These are phyloP conservation scores for Microcebus tavaratra DNA, from an alignment of 2,113 vertebrate genomes.

Conservation along the genomic window DNA sequence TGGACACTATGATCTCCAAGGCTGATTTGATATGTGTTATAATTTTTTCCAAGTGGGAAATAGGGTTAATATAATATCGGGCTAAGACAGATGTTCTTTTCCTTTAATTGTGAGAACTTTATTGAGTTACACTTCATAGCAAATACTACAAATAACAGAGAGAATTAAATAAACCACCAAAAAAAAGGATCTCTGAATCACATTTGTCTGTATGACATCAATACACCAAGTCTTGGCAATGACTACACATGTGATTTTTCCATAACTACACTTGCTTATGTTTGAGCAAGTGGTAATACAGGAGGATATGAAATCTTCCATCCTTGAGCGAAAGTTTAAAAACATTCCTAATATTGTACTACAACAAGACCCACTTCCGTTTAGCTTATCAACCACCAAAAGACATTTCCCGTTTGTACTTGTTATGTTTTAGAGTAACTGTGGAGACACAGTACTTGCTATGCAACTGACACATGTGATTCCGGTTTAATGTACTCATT, in stretches of 20 bases:
- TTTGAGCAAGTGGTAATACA: conserved; percentile 20
- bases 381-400: conserved; percentile 82
- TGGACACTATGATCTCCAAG: background rate
- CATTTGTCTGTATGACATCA: background rate
- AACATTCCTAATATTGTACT: conserved; percentile 74
- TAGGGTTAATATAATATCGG: background rate
- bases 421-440: conserved; percentile 79
- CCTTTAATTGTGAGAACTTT: conserved; percentile 7
- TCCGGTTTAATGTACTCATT: conserved; percentile 54
- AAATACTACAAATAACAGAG: conserved; percentile 33
- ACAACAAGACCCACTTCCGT: conserved; percentile 83
- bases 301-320: conserved; percentile 64
- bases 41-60: background rate
- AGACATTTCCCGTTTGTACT: conserved; percentile 74
- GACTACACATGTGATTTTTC: background rate
- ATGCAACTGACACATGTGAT: background rate
- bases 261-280: background rate
- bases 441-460: conserved; percentile 77
- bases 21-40: background rate
- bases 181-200: background rate
- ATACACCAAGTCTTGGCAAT: background rate
- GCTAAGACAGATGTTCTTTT: conserved; percentile 34
- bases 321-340: conserved; percentile 65
- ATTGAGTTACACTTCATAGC: conserved; percentile 29
- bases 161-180: conserved; percentile 16